Conservation (phyloP, 2,888 invertebrate genomes). For the Gibbula magus region DNA sequence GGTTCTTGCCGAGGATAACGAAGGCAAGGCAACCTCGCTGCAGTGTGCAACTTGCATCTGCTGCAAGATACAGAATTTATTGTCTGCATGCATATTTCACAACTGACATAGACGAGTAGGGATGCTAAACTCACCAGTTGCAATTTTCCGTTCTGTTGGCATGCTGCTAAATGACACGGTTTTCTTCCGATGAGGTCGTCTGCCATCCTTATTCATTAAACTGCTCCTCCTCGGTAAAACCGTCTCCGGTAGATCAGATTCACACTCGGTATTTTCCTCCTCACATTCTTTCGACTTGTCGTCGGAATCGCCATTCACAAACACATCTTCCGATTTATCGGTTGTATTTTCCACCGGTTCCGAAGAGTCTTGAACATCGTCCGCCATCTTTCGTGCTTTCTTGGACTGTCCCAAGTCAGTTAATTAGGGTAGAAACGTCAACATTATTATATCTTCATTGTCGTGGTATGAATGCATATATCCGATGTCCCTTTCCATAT, state of each 20-base stretch:
- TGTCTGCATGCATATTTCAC: too few species aligned
- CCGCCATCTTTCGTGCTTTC: conserved; percentile 59
- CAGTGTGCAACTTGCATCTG: too few species aligned
- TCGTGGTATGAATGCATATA: too few species aligned
- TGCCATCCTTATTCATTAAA: conserved; percentile 72
- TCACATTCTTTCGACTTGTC: conserved; percentile 44
- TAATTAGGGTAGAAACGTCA: conserved; percentile 16
- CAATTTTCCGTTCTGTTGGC: conserved; percentile 77
- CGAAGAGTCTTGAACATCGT: conserved; percentile 56
- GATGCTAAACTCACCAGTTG: conserved; percentile 76
- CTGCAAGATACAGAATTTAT: too few species aligned
- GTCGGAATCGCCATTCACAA: conserved; percentile 64
- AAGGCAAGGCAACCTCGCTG: too few species aligned
- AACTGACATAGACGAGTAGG: too few species aligned
- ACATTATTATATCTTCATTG: background rate
- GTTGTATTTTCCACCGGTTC: conserved; percentile 45
- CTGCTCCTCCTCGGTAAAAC: conserved; percentile 72
- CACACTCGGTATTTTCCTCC: conserved; percentile 34
- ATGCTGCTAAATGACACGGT: conserved; percentile 76
- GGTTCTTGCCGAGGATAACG: too few species aligned
- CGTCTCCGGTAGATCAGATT: conserved; percentile 52
- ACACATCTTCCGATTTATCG: conserved; percentile 58
- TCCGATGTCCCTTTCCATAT: too few species aligned
- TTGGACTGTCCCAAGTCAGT: conserved; percentile 37
- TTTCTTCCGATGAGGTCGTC: conserved; percentile 73